Base-by-base conservation (phyloP, 2,113 vertebrate species). In the Grammomys dolichurus region DNA sequence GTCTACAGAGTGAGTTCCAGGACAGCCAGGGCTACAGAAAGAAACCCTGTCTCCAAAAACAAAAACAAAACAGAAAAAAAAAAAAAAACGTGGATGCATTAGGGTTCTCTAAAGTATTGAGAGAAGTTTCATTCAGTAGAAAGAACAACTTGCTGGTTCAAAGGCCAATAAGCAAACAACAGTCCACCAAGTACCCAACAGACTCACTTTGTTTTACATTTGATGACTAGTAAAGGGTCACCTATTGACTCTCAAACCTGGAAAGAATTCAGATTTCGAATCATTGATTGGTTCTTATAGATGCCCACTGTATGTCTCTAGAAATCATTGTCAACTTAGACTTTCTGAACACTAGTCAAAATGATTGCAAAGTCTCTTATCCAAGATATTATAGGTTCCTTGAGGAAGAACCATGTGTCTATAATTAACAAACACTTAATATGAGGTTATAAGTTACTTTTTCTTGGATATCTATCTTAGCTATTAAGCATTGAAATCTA, bases 191-290 rank as follows among this genome's bases (percentile, higher is more conserved):
- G 31, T 63, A 48, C 3, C 16, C 96, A 85, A 17, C 76, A 80
- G 51, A 24, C 2, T 48, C 31, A 78, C 69, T 94, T 19, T 40
- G 92, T 81, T 86, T 94, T 86, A 89, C 54, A 91, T 72, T 75
- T 91, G 43, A 46, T 26, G 1, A 65, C 72, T 40, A 67, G 28
- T 20, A 58, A 94, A 89, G 56, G 6, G 48, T 88, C 33, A 85
- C 7, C 0, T 33, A 91, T 5, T 89, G 22, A 91, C 33, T 82
- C n/a, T 8, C 13, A 16, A 43, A 31, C 7, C 28, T 63, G 51
- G 51, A 94, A 75, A 88, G 69, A 26, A 48, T 46, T 60, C 6
- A 14, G 92, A 19, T 31, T 75, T 12, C 60, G 20, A 65, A 33
- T 76, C 93, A 76, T 14, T 85, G 82, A 67, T 58, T 78, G 20